A percentile compares a stretch with the other conserved stretches of the same genome.
These are phyloP conservation scores for Griposia aprilina DNA, from an alignment of 2,888 invertebrate species.

Conservation along the genomic window DNA sequence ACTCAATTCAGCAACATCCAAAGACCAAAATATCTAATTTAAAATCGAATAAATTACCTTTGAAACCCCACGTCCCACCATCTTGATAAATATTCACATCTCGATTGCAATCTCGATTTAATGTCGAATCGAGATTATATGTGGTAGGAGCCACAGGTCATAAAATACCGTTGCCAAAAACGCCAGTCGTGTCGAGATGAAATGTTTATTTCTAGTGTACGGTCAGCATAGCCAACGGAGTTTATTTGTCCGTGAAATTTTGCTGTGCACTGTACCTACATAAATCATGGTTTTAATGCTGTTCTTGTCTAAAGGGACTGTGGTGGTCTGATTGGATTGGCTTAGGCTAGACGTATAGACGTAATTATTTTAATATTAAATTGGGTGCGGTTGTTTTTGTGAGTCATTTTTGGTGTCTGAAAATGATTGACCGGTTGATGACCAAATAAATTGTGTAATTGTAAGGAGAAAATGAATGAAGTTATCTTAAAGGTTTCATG, in stretches of 20 bases:
- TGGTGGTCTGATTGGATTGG: slow-evolving; percentile 41
- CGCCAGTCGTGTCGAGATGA: slow-evolving; percentile 49
- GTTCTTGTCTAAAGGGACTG: slow-evolving; percentile 21
- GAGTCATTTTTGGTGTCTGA: neutral
- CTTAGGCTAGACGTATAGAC: slow-evolving; percentile 18
- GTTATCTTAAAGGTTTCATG: neutral
- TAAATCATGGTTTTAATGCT: slow-evolving; percentile 53
- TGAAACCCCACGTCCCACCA: slow-evolving; percentile 42
- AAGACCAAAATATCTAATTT: slow-evolving; percentile 38
- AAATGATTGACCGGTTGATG: neutral
- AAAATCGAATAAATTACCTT: slow-evolving; percentile 49
- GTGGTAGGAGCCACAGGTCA: slow-evolving; percentile 53
- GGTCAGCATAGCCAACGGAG: slow-evolving; percentile 49
- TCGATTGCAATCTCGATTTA: slow-evolving; percentile 42
- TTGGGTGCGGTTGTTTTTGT: neutral
- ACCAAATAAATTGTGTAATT: neutral
- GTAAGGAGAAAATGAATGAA: neutral
- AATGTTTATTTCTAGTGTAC: slow-evolving; percentile 63
- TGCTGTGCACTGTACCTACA: slow-evolving; percentile 12
- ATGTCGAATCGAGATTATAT: slow-evolving; percentile 52
- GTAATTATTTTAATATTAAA: slow-evolving; percentile 5
- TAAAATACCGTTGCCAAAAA: slow-evolving; percentile 66
- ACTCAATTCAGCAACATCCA: slow-evolving; percentile 10
- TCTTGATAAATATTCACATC: slow-evolving; percentile 52
- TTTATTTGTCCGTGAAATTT: slow-evolving; percentile 53